A percentile compares a stretch with the other conserved stretches of the same genome.
Conservation (phyloP, 2,888 invertebrate genomes). For the Stomorhina lunata region DNA sequence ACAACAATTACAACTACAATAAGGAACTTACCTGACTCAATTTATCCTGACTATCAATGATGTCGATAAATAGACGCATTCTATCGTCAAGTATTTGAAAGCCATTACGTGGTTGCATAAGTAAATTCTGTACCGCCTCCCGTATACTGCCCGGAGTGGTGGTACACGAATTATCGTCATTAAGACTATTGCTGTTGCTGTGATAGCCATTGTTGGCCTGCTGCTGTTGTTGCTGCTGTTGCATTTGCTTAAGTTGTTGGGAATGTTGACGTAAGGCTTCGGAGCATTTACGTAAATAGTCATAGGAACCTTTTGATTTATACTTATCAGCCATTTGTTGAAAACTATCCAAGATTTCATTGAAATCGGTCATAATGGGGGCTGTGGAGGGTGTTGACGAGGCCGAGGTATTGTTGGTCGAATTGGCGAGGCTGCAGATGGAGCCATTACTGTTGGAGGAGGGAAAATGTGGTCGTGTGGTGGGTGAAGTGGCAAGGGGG, state of each 20-base stretch:
- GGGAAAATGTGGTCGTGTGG: slow-evolving; percentile 60
- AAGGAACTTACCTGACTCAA: slow-evolving; percentile 86
- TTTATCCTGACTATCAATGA: slow-evolving; percentile 89
- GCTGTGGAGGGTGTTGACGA: slow-evolving; percentile 76
- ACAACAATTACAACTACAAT: background rate
- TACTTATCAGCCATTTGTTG: slow-evolving; percentile 79
- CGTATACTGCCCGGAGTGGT: slow-evolving; percentile 84
- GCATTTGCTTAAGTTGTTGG: slow-evolving; percentile 75
- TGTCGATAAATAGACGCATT: slow-evolving; percentile 89
- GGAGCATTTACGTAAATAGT: slow-evolving; percentile 79
- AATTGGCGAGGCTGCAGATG: slow-evolving; percentile 63
- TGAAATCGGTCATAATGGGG: slow-evolving; percentile 76
- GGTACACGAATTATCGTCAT: slow-evolving; percentile 77
- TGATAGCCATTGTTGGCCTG: slow-evolving; percentile 48
- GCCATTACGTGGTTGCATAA: slow-evolving; percentile 86
- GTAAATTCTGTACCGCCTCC: slow-evolving; percentile 85
- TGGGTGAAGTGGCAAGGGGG: slow-evolving; percentile 71
- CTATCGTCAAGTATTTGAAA: slow-evolving; percentile 89
- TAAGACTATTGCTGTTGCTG: slow-evolving; percentile 56
- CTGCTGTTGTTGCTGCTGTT: slow-evolving; percentile 69
- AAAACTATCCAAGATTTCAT: slow-evolving; percentile 79
- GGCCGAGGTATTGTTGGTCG: slow-evolving; percentile 65
- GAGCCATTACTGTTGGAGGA: slow-evolving; percentile 57
- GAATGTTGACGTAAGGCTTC: slow-evolving; percentile 79
- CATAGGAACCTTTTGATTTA: slow-evolving; percentile 79